phyloP scores from a whole-genome alignment of 2,888 invertebrate genomes.

The Dermolepida albohirtum region DNA sequence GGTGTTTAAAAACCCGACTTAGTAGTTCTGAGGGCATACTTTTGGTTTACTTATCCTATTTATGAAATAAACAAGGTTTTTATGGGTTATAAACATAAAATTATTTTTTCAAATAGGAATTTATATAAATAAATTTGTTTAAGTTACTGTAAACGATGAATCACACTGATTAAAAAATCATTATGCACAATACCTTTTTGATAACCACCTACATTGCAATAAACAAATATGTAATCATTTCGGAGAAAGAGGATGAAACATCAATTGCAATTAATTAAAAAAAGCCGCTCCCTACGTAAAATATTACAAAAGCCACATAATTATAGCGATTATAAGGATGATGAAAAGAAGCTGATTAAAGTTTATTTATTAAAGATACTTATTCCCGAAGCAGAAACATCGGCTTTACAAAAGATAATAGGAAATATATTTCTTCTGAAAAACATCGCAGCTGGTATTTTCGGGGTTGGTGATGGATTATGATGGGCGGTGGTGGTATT shows the following conservation, averaged over 20 bases:
- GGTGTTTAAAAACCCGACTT: no score
- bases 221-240: no score
- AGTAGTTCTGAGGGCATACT: no score
- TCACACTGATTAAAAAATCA: no score
- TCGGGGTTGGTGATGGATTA: constrained; percentile 46
- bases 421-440: constrained; percentile 46
- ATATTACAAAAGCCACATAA: constrained; percentile 21
- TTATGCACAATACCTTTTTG: no score
- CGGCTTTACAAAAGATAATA: constrained; percentile 43
- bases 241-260: neutral
- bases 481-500: neutral
- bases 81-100: no score
- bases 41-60: no score
- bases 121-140: no score
- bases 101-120: no score
- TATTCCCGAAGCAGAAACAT: constrained; percentile 13
- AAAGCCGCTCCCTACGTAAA: neutral
- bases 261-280: constrained; percentile 21
- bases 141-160: no score
- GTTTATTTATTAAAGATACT: constrained; percentile 31
- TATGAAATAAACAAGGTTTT: no score
- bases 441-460: constrained; percentile 44
- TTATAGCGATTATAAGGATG: constrained; percentile 15
- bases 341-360: constrained; percentile 31
- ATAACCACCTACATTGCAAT: no score